These are phyloP conservation scores for Premnoplex brunnescens DNA, from an alignment of 2,797 vertebrate genomes.

Conservation along the genomic window DNA sequence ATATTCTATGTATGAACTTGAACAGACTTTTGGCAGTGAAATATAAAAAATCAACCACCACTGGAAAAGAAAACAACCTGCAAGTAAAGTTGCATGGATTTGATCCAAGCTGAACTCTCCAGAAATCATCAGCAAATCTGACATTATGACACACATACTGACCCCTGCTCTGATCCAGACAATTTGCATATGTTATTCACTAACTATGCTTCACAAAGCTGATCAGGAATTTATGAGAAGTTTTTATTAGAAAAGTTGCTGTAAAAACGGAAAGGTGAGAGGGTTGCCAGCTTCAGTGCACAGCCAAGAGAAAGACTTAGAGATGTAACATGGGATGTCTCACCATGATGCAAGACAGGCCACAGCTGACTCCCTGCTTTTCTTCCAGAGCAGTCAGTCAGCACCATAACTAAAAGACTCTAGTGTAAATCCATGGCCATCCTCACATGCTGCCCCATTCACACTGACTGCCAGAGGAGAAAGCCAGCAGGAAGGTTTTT, in stretches of 20 bases:
- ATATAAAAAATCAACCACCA: accelerated
- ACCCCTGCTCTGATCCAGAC: background rate
- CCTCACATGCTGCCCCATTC: background rate
- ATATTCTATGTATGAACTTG: background rate
- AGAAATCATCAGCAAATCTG: background rate
- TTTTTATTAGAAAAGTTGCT: background rate
- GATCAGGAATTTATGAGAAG: background rate
- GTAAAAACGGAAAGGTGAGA: background rate
- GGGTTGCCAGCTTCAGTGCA: background rate
- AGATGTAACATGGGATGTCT: background rate
- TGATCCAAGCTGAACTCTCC: background rate
- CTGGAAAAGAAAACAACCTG: background rate
- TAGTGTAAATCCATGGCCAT: background rate
- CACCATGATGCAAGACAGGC: background rate
- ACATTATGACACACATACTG: background rate
- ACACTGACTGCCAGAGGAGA: background rate
- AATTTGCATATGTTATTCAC: background rate
- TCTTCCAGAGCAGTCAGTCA: background rate
- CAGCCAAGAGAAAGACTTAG: background rate
- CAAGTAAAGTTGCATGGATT: background rate
- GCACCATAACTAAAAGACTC: background rate
- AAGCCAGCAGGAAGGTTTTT: background rate
- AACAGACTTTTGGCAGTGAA: background rate
- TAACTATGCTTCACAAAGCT: background rate
- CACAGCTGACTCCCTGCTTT: background rate